Evolutionary conservation across 2,113 vertebrate genomes (phyloP), one percentile per base, ranked within the genome.

Genomic region (Corythoichthys haematopterus): DNA sequence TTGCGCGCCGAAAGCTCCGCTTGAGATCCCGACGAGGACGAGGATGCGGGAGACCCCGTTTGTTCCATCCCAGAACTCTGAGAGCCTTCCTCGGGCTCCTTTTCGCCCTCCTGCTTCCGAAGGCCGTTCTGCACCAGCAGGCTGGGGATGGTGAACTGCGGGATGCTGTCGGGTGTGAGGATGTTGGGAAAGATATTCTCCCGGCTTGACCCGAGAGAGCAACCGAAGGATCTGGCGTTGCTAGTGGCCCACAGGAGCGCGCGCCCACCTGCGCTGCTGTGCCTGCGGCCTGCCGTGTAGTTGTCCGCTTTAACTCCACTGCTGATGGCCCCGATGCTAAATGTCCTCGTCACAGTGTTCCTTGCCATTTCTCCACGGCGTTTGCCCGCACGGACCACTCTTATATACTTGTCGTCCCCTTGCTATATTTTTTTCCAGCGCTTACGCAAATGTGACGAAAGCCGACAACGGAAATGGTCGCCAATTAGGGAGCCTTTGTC

Each of bases 111-210:
- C 2, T 77, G 38, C 7, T 33, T 20, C 38, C 76, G 69, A 11
- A 40, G 68, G 65, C 59, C 51, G 46, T 76, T 71, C 12, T 65
- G 84, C 33, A 72, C 46, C 2, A 87, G 85, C 76, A 93, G 83
- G 37, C 85, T 84, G 0, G 90, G 93, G 63, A 94, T 89, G 1
- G 88, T 88, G 4, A 94, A 94, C 82, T 81, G 90, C 0, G 89
- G 92, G 85, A 93, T 91, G 78, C 52, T 75, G 35, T 88, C 83
- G 0, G 91, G 93, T 0, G 91, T 92, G 82, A 92, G 87, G 33
- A 91, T 81, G 0, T 87, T 81, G 16, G 74, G 68, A 73, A 75
- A 87, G 53, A 87, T 63, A 64, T 71, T 89, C 37, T 92, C 89
- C 52, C 75, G 64, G 63, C 87, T 87, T 13, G 80, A 83, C 52